A percentile compares a stretch with the other conserved stretches of the same genome.
Evolutionary conservation across 64 coral and sea anemone genomes (phyloP).

Genomic region (Porites lutea): DNA sequence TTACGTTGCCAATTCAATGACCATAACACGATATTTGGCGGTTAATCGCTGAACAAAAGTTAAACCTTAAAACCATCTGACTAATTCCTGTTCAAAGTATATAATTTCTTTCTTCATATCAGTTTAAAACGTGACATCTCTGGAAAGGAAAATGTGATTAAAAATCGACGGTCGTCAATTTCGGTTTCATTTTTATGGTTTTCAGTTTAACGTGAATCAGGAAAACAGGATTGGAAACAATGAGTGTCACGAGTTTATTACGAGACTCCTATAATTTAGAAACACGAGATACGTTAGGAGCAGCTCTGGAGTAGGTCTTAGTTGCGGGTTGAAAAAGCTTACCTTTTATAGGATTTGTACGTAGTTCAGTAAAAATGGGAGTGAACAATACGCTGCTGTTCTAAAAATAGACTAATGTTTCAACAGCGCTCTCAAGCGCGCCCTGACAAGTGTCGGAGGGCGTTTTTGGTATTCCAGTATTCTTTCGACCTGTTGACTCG

Average conservation of each 20-base stretch:
- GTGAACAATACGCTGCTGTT: conserved; percentile 1
- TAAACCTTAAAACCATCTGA: too few relatives aligned
- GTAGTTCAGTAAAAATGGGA: neutral
- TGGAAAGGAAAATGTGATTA: too few relatives aligned
- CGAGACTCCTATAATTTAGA: neutral
- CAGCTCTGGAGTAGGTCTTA: neutral
- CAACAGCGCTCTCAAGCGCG: too few relatives aligned
- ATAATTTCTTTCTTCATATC: too few relatives aligned
- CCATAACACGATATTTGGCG: too few relatives aligned
- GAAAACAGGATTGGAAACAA: neutral
- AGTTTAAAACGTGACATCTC: too few relatives aligned
- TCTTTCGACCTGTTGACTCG: too few relatives aligned
- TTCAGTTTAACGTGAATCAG: neutral
- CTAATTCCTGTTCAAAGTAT: too few relatives aligned
- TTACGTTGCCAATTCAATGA: too few relatives aligned
- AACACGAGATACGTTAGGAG: neutral
- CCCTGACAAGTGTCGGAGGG: too few relatives aligned
- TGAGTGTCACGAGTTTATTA: neutral
- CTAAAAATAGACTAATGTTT: conserved; percentile 14
- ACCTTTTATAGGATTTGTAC: conserved; percentile 11
- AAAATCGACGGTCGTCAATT: neutral
- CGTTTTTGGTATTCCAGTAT: neutral
- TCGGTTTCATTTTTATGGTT: neutral
- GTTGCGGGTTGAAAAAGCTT: neutral
- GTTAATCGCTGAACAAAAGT: too few relatives aligned